Conservation (phyloP, 1,140 invertebrate species). For the Planococcus citri region DNA sequence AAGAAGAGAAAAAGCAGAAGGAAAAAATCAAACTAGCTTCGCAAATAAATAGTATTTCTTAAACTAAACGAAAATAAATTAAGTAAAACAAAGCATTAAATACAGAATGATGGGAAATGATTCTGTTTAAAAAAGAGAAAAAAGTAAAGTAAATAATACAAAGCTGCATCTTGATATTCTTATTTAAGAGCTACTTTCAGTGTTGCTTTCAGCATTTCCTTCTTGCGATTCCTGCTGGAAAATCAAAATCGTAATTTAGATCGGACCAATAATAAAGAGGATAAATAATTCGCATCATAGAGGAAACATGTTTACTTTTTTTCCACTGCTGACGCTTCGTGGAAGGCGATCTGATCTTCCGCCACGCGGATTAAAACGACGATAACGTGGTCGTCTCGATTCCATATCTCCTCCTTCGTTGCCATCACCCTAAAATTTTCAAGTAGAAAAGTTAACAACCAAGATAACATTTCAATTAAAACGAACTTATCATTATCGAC, state of each 20-base stretch:
- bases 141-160: constrained; percentile 6
- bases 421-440: not conserved
- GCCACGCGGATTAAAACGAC: constrained; percentile 1
- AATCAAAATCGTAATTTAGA: too few species aligned
- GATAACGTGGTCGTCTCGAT: not conserved
- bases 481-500: too few species aligned
- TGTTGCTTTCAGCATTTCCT: constrained; percentile 15
- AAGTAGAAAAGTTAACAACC: not conserved
- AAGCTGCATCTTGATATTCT: not conserved
- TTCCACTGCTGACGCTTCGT: not conserved
- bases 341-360: constrained; percentile 11
- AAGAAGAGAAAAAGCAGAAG: not conserved
- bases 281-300: not conserved
- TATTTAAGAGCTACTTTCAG: constrained; percentile 14
- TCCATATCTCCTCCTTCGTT: constrained; percentile 12
- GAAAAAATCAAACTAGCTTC: constrained; percentile 13
- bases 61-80: constrained; percentile 19
- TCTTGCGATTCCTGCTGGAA: constrained; percentile 2
- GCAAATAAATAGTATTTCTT: constrained; percentile 17
- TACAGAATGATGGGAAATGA: constrained; percentile 9
- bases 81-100: constrained; percentile 18
- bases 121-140: not conserved
- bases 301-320: not conserved
- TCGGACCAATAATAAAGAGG: not conserved
- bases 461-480: too few species aligned